Base-by-base conservation (phyloP, 2,113 vertebrate genomes). In the Thalassarche chlororhynchos region DNA sequence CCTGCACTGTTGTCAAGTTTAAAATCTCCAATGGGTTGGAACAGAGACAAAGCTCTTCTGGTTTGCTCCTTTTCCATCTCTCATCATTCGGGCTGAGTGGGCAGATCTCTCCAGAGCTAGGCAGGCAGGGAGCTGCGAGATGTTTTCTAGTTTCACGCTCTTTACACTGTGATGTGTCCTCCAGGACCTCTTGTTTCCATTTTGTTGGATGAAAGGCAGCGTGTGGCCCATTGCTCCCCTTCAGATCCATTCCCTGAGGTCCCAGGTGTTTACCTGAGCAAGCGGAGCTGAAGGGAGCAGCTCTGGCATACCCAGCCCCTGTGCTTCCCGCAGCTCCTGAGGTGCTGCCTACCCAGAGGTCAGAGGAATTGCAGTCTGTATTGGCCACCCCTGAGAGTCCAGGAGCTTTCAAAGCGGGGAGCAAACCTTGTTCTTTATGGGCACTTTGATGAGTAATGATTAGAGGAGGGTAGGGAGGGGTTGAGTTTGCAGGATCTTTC, bases 121-220 rank as follows among this genome's bases (percentile, higher is more conserved):
- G 64, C 68, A 60, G 68, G 71, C 75, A 88, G 71, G 85, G 76
- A 94, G 29, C 77, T 89, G 80, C 0, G 1, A 89, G 80, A 54
- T 91, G 84, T 74, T 96, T 77, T n/a, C 88, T 52, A 8, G 32
- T 97, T 97, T 94, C 83, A 90, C 5, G 44, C 83, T 93, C 76
- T 81, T 92, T 64, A 78, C 32, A 4, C 94, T 21, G 36, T 8
- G 10, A 72, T 72, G 89, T 40, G 57, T 87, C 89, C 91, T 95
- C 54, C 70, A 95, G 94, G 86, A 87, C 40, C 14, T 60, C 47
- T 52, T 47, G 19, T 54, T 78, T 84, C 51, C 64, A 8, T 90
- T 82, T 16, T 34, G 72, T 23, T 84, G 61, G 51, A 28, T 47
- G 51, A 92, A 61, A 74, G 15, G 61, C 64, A 81, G 79, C 1